Evolutionary conservation across 2,113 vertebrate genomes (phyloP), one percentile per base, ranked within the genome.

Genomic region (Apodemus sylvaticus): DNA sequence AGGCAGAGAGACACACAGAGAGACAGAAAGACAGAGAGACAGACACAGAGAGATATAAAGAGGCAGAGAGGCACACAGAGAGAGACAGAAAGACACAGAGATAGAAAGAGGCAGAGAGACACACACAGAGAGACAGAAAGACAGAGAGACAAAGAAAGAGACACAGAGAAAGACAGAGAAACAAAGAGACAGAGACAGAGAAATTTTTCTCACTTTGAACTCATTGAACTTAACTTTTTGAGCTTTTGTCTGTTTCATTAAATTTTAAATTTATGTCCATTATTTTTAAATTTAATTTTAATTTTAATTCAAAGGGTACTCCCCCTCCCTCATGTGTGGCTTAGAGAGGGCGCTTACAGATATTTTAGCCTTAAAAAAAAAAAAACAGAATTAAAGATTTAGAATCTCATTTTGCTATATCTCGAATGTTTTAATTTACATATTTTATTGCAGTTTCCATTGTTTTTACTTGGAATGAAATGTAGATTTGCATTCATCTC

Each of bases 241-340:
- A 64, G 39, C 8, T 68, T 87, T 64, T 39, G 29, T 45, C 34
- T 74, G 20, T 77, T 93, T 92, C 53, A 53, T 83, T 95, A 81
- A 93, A 95, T 95, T 94, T 62, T 87, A 73, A 66, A 62, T n/a
- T 87, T 87, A 77, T 58, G 74, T 60, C 60, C 71, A 87, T 90
- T 87, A 87, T 73, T 1, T n/a, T n/a, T n/a, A n/a, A n/a, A n/a
- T 66, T 42, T 62, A 85, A 55, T 58, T 12, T 64, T 29, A 31
- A 45, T 11, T 92, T 94, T 82, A 91, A 73, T 83, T 90, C 86
- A 68, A 86, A 87, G 55, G 64, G 88, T 16, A 89, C 51, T 70
- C 42, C 78, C 92, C 92, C 66, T 78, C 31, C 51, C 66, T n/a
- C 13, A 16, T 26, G 68, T 73, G 45, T 73, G 82, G 55, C 24